Base-by-base conservation (phyloP, 2,888 invertebrate species). In the Megastigmus dorsalis region DNA sequence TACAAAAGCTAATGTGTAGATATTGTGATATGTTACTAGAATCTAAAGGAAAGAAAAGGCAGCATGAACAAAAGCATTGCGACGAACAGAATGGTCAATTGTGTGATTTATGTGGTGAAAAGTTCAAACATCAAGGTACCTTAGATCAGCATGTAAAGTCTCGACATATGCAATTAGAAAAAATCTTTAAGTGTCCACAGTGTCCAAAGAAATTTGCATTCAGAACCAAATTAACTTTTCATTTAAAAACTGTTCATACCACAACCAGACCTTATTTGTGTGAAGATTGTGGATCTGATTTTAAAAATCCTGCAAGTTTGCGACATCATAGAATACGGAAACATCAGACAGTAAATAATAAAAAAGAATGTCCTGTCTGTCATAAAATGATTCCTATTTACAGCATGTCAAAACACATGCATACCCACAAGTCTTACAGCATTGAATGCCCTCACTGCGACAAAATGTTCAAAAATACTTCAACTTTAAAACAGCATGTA, bases 331-430 rank as follows among this genome's bases (percentile, higher is more conserved):
- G 85, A 63, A 85, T 88, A 23, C 80, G 88, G n/a, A 88, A 88
- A 55, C 88, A 88, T 74, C 86, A 85, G 69, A 84, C 85, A 0
- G 79, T 82, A 0, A 85, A 86, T 1, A 87, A 85, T 68, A 87
- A 86, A 68, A 80, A 86, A 1, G 87, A 87, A 63, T 88, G 88
- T 72, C 78, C 79, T 1, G 86, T 87, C 28, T 88, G 88, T 54
- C 82, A 82, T 18, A 88, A 88, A 70, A 67, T 87, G 75, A 84
- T 88, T 10, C 88, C 87, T 3, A 85, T 86, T 68, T 88, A 88
- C 65, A 85, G 87, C 65, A 80, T 88, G n/a, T 88, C 88, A 0
- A 88, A 88, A 63, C 88, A 88, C 52, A 88, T 88, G 88, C 86
- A 87, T 67, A 88, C 88, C 0, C 88, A 88, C 66, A 88, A 86